These are phyloP conservation scores for Agonopterix subpropinquella DNA, from an alignment of 2,888 invertebrate species.

Conservation along the genomic window DNA sequence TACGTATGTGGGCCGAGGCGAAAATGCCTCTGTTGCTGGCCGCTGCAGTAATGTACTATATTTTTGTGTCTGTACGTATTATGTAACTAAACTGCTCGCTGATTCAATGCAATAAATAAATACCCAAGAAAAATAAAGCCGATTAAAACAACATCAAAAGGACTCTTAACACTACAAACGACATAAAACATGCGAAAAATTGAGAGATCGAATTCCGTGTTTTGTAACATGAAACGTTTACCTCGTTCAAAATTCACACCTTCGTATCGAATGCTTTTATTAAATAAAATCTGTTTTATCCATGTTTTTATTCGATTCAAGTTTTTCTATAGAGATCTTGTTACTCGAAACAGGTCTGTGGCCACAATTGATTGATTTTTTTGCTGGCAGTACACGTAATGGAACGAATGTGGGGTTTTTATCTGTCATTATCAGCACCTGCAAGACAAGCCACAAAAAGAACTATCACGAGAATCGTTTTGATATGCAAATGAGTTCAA, in stretches of 20 bases:
- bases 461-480: conserved; percentile 10
- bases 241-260: conserved; percentile 48
- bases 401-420: conserved; percentile 5
- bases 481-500: conserved; percentile 13
- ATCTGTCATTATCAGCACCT: conserved; percentile 7
- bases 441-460: conserved; percentile 5
- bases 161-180: conserved; percentile 9
- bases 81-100: too few species aligned
- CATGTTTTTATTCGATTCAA: conserved; percentile 46
- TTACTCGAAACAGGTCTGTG: conserved; percentile 51
- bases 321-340: conserved; percentile 46
- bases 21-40: too few species aligned
- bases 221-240: conserved; percentile 59
- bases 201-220: conserved; percentile 59
- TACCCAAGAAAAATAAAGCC: too few species aligned
- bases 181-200: conserved; percentile 49
- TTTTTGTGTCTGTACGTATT: too few species aligned
- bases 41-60: too few species aligned
- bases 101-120: too few species aligned
- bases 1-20: too few species aligned
- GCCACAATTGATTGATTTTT: conserved; percentile 43
- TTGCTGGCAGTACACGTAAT: conserved; percentile 21
- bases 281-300: conserved; percentile 47
- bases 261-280: conserved; percentile 29
- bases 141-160: too few species aligned